Evolutionary conservation across 2,888 invertebrate species (phyloP).

Genomic region (Euproctis similis): DNA sequence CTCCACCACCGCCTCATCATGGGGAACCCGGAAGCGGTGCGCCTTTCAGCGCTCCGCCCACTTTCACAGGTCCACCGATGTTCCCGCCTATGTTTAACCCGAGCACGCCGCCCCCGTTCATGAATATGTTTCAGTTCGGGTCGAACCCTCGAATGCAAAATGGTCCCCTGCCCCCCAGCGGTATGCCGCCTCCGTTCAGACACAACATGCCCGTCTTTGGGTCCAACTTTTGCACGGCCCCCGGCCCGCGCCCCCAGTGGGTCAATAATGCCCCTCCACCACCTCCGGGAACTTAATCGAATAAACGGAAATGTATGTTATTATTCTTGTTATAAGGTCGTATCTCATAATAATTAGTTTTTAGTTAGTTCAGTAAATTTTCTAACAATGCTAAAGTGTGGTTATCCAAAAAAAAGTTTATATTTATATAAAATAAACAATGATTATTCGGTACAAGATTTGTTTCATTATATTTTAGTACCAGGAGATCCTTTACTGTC

Average conservation of each 20-base stretch:
- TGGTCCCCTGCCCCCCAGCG: slow-evolving; percentile 23
- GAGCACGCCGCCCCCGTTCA: slow-evolving; percentile 25
- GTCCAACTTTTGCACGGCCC: slow-evolving; percentile 35
- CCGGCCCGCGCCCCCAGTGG: slow-evolving; percentile 47
- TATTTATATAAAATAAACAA: slow-evolving; percentile 64
- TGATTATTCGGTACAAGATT: slow-evolving; percentile 37
- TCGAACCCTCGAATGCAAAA: slow-evolving; percentile 34
- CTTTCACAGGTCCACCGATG: slow-evolving; percentile 32
- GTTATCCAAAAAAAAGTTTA: slow-evolving; percentile 69
- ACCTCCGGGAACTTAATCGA: slow-evolving; percentile 57
- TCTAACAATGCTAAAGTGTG: slow-evolving; percentile 64
- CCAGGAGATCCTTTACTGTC: too few species aligned
- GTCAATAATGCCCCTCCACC: slow-evolving; percentile 49
- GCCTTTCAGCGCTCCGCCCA: slow-evolving; percentile 32
- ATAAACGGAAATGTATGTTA: slow-evolving; percentile 17
- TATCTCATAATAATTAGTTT: slow-evolving; percentile 36
- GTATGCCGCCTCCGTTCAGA: slow-evolving; percentile 30
- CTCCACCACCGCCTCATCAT: slow-evolving; percentile 43
- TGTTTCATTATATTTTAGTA: too few species aligned
- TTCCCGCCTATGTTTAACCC: slow-evolving; percentile 36
- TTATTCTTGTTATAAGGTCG: slow-evolving; percentile 17
- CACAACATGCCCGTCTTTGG: slow-evolving; percentile 42
- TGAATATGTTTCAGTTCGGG: slow-evolving; percentile 43
- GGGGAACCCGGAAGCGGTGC: slow-evolving; percentile 18
- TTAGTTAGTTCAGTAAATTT: slow-evolving; percentile 36